Percentiles rank a stretch among this genome's conserved stretches.
Evolutionary conservation across 2,888 invertebrate species (phyloP).

Genomic region (Heliconius erato): DNA sequence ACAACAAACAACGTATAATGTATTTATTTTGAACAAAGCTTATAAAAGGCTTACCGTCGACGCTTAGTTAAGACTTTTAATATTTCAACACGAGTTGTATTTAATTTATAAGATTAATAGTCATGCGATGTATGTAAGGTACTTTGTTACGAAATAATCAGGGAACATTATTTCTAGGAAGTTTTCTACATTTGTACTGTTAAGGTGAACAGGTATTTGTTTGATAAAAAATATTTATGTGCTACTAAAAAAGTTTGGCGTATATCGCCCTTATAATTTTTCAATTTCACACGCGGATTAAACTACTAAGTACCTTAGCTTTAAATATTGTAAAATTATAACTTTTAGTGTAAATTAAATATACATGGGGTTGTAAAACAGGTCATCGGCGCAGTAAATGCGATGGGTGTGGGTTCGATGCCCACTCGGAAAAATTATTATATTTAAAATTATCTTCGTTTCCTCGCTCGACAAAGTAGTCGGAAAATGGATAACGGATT

Average conservation of each 20-base stretch:
- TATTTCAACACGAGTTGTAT: slow-evolving; percentile 51
- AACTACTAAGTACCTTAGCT: too few species aligned
- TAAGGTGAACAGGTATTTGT: neutral
- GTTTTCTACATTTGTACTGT: slow-evolving; percentile 24
- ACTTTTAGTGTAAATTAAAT: too few species aligned
- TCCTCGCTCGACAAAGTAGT: too few species aligned
- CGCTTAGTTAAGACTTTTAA: slow-evolving; percentile 49
- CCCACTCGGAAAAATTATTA: neutral
- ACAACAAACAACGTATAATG: slow-evolving; percentile 52
- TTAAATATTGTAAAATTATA: too few species aligned
- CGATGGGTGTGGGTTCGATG: neutral
- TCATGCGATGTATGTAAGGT: slow-evolving; percentile 42
- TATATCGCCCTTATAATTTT: neutral
- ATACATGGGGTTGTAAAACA: too few species aligned
- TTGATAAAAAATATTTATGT: slow-evolving; percentile 14
- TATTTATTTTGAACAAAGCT: slow-evolving; percentile 52
- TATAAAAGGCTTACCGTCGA: slow-evolving; percentile 49
- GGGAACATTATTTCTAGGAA: slow-evolving; percentile 23
- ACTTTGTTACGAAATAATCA: slow-evolving; percentile 26
- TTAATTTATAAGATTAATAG: slow-evolving; percentile 50
- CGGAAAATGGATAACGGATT: too few species aligned
- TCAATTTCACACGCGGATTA: neutral
- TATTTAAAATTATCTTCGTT: neutral
- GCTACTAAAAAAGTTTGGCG: neutral
- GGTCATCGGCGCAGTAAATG: neutral